A percentile compares a stretch with the other conserved stretches of the same genome.
Evolutionary conservation across 2,113 vertebrate species (phyloP).

Genomic region (Oryzias celebensis): DNA sequence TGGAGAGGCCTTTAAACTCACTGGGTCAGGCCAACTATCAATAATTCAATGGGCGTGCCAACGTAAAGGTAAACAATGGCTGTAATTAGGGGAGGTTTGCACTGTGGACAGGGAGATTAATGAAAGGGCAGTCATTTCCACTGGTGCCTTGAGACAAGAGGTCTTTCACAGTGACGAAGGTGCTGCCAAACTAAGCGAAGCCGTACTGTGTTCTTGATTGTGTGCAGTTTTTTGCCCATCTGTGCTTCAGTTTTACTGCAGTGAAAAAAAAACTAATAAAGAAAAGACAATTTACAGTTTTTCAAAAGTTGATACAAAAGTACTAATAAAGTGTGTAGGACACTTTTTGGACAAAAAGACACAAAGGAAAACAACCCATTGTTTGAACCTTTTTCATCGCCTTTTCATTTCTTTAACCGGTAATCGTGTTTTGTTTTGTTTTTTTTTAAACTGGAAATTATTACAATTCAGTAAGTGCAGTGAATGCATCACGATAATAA

Average conservation of each 20-base stretch:
- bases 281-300: neutral
- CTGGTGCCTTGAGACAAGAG: slow-evolving; percentile 57
- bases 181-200: slow-evolving; percentile 53
- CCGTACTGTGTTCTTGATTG: slow-evolving; percentile 6
- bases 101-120: slow-evolving; percentile 68
- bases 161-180: slow-evolving; percentile 51
- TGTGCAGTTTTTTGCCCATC: slow-evolving; percentile 1
- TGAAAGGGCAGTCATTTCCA: slow-evolving; percentile 68
- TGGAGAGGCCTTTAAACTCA: slow-evolving; percentile 57
- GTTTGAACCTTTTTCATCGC: no score
- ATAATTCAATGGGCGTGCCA: slow-evolving; percentile 70
- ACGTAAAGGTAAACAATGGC: slow-evolving; percentile 71
- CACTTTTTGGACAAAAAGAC: no score
- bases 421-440: no score
- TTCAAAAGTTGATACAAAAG: neutral
- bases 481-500: no score
- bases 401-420: no score
- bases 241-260: neutral
- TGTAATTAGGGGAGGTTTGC: slow-evolving; percentile 73
- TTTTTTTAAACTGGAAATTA: no score
- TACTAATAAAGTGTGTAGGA: no score
- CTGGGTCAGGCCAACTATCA: slow-evolving; percentile 59
- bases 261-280: neutral
- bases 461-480: no score
- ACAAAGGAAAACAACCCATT: no score